These are phyloP conservation scores for Rhimphoctona megacephalus DNA, from an alignment of 2,888 invertebrate genomes.

Conservation along the genomic window DNA sequence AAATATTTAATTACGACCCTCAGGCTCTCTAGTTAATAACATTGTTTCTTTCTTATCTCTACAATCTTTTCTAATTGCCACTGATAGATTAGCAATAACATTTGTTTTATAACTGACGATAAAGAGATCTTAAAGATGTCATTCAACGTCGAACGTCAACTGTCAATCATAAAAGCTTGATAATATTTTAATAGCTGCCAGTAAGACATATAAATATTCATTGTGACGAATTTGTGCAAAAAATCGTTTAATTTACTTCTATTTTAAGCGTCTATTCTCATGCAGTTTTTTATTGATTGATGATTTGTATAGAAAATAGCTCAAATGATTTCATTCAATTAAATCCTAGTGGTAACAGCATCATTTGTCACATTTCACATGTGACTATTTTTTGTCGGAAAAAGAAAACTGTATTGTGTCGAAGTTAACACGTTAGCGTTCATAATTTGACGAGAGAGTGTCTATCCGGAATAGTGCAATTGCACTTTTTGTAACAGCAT, in stretches of 20 bases:
- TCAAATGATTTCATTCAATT: neutral
- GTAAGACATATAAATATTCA: too few relatives aligned
- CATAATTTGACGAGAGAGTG: neutral
- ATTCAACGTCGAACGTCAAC: neutral
- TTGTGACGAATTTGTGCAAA: too few relatives aligned
- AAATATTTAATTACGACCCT: slow-evolving; percentile 52
- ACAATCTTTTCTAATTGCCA: neutral
- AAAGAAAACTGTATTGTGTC: neutral
- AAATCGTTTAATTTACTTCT: neutral
- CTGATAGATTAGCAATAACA: neutral
- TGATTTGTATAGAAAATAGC: neutral
- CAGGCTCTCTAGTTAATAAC: neutral
- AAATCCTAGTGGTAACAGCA: neutral
- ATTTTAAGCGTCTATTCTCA: neutral
- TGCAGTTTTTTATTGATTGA: neutral
- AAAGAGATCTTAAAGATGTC: neutral
- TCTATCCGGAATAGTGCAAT: slow-evolving; percentile 54
- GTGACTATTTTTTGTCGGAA: neutral
- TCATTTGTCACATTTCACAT: neutral
- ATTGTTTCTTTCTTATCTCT: neutral
- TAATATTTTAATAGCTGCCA: too few relatives aligned
- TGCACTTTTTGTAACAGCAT: slow-evolving; percentile 60
- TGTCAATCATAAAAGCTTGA: neutral
- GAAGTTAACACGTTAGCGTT: neutral
- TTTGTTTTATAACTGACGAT: neutral